These are phyloP conservation scores for Gymnothorax javanicus DNA, from an alignment of 2,797 vertebrate species.

Conservation along the genomic window DNA sequence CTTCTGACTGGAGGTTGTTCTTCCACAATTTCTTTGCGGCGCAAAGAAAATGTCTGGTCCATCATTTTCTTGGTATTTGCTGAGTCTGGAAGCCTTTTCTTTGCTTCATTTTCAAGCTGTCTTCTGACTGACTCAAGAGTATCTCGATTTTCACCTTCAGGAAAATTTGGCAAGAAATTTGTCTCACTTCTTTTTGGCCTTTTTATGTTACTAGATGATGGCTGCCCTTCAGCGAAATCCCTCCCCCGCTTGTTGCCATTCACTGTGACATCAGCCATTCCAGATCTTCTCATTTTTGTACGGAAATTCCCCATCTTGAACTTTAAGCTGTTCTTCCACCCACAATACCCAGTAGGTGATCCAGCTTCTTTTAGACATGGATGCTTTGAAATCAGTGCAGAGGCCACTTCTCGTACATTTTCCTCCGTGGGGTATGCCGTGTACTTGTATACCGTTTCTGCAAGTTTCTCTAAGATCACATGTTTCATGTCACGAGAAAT, in stretches of 20 bases:
- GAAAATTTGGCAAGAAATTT: slow-evolving; percentile 34
- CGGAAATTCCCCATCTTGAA: slow-evolving; percentile 39
- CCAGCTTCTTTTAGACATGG: slow-evolving; percentile 36
- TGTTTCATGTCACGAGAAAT: slow-evolving; percentile 30
- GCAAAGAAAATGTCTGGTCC: no score
- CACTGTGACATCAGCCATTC: slow-evolving; percentile 31
- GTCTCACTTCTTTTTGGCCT: slow-evolving; percentile 40
- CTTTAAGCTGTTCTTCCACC: slow-evolving; percentile 33
- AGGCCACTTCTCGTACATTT: slow-evolving; percentile 11
- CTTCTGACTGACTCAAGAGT: not conserved
- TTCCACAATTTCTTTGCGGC: no score
- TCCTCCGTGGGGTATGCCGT: slow-evolving; percentile 33
- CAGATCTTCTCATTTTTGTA: slow-evolving; percentile 36
- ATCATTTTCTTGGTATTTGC: no score
- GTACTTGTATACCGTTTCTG: slow-evolving; percentile 36
- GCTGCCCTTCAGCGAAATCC: not conserved
- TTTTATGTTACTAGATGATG: slow-evolving; percentile 26
- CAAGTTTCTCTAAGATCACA: slow-evolving; percentile 33
- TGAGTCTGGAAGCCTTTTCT: no score
- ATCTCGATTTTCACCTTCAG: slow-evolving; percentile 23
- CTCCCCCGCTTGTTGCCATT: slow-evolving; percentile 13
- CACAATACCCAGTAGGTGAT: slow-evolving; percentile 35
- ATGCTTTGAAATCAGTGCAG: slow-evolving; percentile 36
- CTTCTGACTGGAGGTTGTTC: no score
- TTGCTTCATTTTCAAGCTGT: no score